Evolutionary conservation across 2,888 invertebrate species (phyloP).

Genomic region (Linyphia triangularis): DNA sequence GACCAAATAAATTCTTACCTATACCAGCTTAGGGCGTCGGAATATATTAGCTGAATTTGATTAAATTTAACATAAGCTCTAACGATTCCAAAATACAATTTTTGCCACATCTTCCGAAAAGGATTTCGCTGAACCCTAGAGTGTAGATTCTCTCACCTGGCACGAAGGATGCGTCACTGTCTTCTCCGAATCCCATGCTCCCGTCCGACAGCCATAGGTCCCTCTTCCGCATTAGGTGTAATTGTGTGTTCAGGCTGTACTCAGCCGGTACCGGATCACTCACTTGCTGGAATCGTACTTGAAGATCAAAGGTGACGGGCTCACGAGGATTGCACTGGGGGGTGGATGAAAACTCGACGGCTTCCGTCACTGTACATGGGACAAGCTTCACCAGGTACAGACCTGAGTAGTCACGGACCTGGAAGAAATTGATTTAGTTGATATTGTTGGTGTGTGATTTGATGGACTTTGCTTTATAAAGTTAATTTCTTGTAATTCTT

Average conservation of each 20-base stretch:
- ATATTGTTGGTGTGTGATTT: too few relatives aligned
- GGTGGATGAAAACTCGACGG: conserved; percentile 78
- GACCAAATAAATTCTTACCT: too few relatives aligned
- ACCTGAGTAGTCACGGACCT: conserved; percentile 80
- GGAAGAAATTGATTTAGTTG: too few relatives aligned
- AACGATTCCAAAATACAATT: too few relatives aligned
- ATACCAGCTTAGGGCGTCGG: too few relatives aligned
- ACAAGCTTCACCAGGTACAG: conserved; percentile 79
- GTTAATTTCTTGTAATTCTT: too few relatives aligned
- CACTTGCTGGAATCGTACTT: conserved; percentile 80
- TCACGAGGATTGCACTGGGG: conserved; percentile 78
- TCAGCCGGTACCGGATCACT: conserved; percentile 80
- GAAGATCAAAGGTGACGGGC: conserved; percentile 79
- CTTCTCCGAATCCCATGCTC: conserved; percentile 77
- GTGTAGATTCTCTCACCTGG: conserved; percentile 77
- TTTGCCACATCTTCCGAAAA: too few relatives aligned
- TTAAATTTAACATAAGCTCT: too few relatives aligned
- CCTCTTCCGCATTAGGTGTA: conserved; percentile 79
- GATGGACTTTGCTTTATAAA: too few relatives aligned
- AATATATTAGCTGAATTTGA: too few relatives aligned
- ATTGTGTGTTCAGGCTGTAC: conserved; percentile 79
- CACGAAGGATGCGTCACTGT: conserved; percentile 78
- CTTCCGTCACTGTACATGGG: conserved; percentile 79
- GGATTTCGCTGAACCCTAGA: too few relatives aligned
- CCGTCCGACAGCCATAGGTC: conserved; percentile 79